Percentiles rank a stretch among this genome's conserved stretches.
Evolutionary conservation across 2,888 invertebrate species (phyloP).

Genomic region (Tillus elongatus): DNA sequence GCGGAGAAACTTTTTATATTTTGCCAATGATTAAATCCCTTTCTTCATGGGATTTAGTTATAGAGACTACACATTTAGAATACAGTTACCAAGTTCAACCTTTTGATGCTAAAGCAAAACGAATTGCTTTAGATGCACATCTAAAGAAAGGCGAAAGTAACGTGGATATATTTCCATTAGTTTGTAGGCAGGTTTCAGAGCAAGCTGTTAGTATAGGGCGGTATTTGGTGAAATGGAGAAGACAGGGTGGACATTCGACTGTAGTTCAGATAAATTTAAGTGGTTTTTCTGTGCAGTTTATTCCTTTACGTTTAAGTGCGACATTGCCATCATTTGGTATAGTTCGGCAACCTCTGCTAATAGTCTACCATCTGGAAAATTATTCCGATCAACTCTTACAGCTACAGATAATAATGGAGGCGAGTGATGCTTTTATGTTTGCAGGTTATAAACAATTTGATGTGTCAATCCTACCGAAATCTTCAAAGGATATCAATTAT

Average conservation of each 20-base stretch:
- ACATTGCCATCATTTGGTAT: constrained; percentile 66
- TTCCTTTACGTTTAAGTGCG: constrained; percentile 52
- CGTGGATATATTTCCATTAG: constrained; percentile 44
- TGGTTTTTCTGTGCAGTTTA: constrained; percentile 50
- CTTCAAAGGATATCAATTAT: constrained; percentile 56
- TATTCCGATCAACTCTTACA: constrained; percentile 62
- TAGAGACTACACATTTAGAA: constrained; percentile 56
- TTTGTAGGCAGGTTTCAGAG: constrained; percentile 37
- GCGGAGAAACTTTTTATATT: constrained; percentile 58
- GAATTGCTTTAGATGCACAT: too few species aligned
- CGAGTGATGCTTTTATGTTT: constrained; percentile 89
- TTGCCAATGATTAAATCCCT: constrained; percentile 60
- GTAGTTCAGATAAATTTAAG: background rate
- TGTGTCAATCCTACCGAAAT: constrained; percentile 53
- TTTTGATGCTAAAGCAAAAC: too few species aligned
- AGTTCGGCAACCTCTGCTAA: constrained; percentile 61
- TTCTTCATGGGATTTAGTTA: constrained; percentile 61
- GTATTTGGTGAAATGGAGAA: constrained; percentile 49
- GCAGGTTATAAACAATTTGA: constrained; percentile 80
- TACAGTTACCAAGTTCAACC: too few species aligned
- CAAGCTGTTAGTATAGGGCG: constrained; percentile 45
- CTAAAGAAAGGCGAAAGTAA: constrained; percentile 9
- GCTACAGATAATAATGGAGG: constrained; percentile 65
- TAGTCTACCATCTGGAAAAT: constrained; percentile 63
- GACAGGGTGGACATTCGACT: constrained; percentile 38